These are phyloP conservation scores for Rhynchonycteris naso DNA, from an alignment of 2,797 vertebrate genomes.

Conservation along the genomic window DNA sequence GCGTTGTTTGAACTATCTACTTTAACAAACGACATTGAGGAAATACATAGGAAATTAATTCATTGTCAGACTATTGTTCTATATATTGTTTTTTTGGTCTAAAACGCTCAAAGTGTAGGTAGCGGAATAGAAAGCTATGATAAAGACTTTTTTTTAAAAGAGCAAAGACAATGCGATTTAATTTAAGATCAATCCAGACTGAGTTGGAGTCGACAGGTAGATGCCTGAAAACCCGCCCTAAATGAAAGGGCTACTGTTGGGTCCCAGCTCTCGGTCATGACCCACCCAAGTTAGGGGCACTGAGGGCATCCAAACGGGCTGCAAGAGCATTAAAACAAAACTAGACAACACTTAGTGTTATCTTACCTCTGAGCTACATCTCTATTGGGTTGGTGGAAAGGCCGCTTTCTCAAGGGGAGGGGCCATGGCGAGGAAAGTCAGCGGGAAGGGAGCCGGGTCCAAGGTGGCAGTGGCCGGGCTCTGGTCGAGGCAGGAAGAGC, in stretches of 20 bases:
- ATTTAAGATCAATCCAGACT: slow-evolving; percentile 27
- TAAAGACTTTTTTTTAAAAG: slow-evolving; percentile 46
- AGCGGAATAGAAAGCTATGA: not conserved
- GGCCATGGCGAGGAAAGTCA: not conserved
- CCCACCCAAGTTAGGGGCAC: not conserved
- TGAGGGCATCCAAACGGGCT: not conserved
- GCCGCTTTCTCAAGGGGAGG: not conserved
- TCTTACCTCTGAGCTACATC: not conserved
- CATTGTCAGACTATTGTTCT: not conserved
- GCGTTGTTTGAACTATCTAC: not conserved
- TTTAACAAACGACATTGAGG: not conserved
- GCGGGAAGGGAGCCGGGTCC: not conserved
- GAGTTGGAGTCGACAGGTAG: not conserved
- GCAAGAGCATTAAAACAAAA: not conserved
- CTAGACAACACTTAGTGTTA: not conserved
- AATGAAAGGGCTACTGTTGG: not conserved
- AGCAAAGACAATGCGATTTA: slow-evolving; percentile 15
- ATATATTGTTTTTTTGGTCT: not conserved
- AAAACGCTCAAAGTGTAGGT: not conserved
- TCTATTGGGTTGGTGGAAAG: not conserved
- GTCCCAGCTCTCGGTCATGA: not conserved
- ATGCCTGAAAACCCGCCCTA: slow-evolving; percentile 7
- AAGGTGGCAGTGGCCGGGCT: no score
- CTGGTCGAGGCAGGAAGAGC: no score
- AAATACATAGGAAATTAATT: slow-evolving; percentile 42